phyloP scores from a whole-genome alignment of 1,140 invertebrate species.

The Dryas iulia region DNA sequence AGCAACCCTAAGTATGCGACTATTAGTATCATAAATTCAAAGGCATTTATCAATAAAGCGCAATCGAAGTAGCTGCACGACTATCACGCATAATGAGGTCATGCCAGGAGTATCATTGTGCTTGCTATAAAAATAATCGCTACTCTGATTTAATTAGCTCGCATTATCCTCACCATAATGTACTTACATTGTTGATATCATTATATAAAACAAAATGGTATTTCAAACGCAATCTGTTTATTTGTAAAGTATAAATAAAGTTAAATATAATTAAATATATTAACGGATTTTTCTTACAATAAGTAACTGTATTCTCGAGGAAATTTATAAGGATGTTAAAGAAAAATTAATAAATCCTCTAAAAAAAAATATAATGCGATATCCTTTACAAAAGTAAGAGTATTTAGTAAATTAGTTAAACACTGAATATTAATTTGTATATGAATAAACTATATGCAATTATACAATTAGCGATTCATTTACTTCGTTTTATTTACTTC shows the following conservation, averaged over 20 bases:
- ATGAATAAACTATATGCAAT: too few species aligned
- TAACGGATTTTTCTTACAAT: too few species aligned
- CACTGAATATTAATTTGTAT: too few species aligned
- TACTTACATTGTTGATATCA: conserved; percentile 7
- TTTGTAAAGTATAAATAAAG: neutral
- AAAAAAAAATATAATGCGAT: too few species aligned
- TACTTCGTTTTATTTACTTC: too few species aligned
- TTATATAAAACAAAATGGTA: neutral
- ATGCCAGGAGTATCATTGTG: conserved; percentile 20
- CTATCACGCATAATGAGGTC: conserved; percentile 30
- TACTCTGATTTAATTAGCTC: conserved; percentile 23
- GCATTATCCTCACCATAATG: neutral
- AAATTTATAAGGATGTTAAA: too few species aligned
- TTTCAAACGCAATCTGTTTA: neutral
- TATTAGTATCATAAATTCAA: conserved; percentile 18
- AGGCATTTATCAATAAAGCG: conserved; percentile 25
- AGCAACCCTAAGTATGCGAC: neutral
- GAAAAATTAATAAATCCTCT: too few species aligned
- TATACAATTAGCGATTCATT: too few species aligned
- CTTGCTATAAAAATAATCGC: conserved; percentile 23
- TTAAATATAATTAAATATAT: too few species aligned
- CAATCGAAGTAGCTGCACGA: conserved; percentile 17
- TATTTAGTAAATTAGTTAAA: too few species aligned
- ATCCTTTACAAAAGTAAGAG: too few species aligned
- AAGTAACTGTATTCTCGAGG: too few species aligned